Conservation (phyloP, 2,888 invertebrate species). For the Liodrosophila aerea region DNA sequence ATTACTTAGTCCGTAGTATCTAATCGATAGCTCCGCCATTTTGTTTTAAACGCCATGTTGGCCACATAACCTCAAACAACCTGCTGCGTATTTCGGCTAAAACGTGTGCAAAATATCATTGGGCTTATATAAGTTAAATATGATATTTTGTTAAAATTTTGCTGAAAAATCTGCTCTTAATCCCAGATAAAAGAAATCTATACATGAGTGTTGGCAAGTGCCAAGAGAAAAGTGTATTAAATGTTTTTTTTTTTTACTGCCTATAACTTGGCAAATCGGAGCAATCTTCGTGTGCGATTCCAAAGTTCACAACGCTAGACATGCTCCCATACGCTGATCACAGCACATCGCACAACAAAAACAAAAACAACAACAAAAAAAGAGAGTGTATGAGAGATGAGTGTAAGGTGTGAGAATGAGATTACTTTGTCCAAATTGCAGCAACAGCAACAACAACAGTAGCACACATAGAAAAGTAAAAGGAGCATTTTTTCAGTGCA, state of each 20-base stretch:
- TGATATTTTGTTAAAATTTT: slow-evolving; percentile 7
- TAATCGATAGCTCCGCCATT: slow-evolving; percentile 7
- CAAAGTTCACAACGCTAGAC: slow-evolving; percentile 63
- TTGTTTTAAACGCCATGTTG: slow-evolving; percentile 20
- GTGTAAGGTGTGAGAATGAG: background rate
- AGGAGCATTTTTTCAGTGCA: slow-evolving; percentile 49
- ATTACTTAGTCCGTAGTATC: slow-evolving; percentile 12
- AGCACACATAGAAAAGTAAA: slow-evolving; percentile 25
- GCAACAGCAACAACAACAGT: slow-evolving; percentile 40
- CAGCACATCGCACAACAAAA: slow-evolving; percentile 15
- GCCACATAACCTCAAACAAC: slow-evolving; percentile 36
- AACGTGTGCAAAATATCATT: slow-evolving; percentile 14
- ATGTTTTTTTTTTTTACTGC: slow-evolving; percentile 33
- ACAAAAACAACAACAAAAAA: slow-evolving; percentile 1
- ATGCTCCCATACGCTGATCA: slow-evolving; percentile 62
- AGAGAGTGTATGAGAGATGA: background rate
- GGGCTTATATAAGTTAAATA: slow-evolving; percentile 17
- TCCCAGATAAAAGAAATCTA: background rate
- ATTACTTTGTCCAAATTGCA: slow-evolving; percentile 33
- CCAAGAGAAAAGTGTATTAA: slow-evolving; percentile 16
- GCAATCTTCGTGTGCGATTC: slow-evolving; percentile 60
- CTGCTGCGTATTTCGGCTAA: slow-evolving; percentile 11
- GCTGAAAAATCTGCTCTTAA: slow-evolving; percentile 7
- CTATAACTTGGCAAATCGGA: slow-evolving; percentile 48
- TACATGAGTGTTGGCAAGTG: slow-evolving; percentile 14